phyloP scores from a whole-genome alignment of 2,888 invertebrate genomes.

The Micropterix aruncella region DNA sequence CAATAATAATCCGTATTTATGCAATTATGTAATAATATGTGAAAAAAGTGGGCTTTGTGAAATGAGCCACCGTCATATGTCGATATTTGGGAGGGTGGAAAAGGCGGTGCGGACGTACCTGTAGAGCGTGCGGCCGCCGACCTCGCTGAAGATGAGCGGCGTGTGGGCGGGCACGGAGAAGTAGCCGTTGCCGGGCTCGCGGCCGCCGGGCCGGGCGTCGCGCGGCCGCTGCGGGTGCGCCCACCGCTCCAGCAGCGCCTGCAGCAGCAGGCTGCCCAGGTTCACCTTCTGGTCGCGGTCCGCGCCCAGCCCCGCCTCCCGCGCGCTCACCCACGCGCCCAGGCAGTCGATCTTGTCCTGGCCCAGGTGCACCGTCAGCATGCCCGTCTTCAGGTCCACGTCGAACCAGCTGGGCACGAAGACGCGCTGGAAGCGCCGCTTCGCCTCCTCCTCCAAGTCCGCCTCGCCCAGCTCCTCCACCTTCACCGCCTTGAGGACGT shows the following conservation, averaged over 20 bases:
- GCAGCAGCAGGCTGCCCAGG: constrained; percentile 84
- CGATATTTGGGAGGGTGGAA: too few relatives aligned
- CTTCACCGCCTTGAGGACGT: constrained; percentile 81
- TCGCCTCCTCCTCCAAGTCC: constrained; percentile 87
- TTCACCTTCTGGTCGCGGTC: constrained; percentile 85
- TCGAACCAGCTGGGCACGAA: constrained; percentile 99
- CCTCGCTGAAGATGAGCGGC: constrained; percentile 94
- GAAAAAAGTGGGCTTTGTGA: too few relatives aligned
- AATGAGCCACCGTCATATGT: too few relatives aligned
- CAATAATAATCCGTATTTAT: too few relatives aligned
- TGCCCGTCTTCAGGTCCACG: constrained; percentile 96
- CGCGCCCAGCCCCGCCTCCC: constrained; percentile 78
- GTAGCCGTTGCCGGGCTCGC: constrained; percentile 59
- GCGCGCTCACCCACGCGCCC: constrained; percentile 96
- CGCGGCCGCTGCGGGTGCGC: constrained; percentile 53
- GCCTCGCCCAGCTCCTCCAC: constrained; percentile 83
- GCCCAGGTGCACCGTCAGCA: constrained; percentile 92
- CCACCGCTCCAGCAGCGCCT: constrained; percentile 95
- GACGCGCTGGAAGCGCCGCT: constrained; percentile 82
- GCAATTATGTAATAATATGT: too few relatives aligned
- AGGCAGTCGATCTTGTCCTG: constrained; percentile 97
- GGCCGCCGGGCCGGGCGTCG: constrained; percentile 52
- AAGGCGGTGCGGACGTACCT: too few relatives aligned
- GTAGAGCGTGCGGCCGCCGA: constrained; percentile 89
- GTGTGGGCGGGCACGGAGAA: constrained; percentile 92